Conservation (phyloP, 1,140 invertebrate species). For the Oncopodura yosiiana region DNA sequence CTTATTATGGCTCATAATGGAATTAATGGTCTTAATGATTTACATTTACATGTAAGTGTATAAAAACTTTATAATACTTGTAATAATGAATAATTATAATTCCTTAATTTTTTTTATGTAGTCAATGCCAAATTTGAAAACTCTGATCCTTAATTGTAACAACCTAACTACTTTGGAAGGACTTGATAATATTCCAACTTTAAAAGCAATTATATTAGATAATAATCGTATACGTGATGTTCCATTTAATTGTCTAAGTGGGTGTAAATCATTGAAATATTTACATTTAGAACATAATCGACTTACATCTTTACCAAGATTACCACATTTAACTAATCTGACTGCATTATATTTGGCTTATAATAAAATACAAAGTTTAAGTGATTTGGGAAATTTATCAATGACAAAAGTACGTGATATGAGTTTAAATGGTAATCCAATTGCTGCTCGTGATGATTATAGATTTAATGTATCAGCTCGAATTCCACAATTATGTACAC, state of each 20-base stretch:
- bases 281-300: conserved; percentile 31
- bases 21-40: conserved; percentile 5
- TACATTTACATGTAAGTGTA: not conserved
- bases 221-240: conserved; percentile 26
- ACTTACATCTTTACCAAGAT: conserved; percentile 18
- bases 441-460: conserved; percentile 7
- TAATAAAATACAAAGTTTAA: conserved; percentile 10
- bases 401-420: not conserved
- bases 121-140: conserved; percentile 20
- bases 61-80: no score
- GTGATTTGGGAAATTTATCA: not conserved
- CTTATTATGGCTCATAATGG: conserved; percentile 28
- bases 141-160: conserved; percentile 26
- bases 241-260: conserved; percentile 14
- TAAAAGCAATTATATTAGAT: conserved; percentile 24
- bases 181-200: conserved; percentile 14
- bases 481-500: not conserved
- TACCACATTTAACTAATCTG: conserved; percentile 25
- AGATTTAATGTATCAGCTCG: not conserved
- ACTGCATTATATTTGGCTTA: conserved; percentile 17
- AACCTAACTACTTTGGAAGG: conserved; percentile 12
- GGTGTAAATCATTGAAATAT: conserved; percentile 23
- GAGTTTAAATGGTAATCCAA: conserved; percentile 13
- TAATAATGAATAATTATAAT: not conserved
- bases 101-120: conserved; percentile 16